Evolutionary conservation across 2,888 invertebrate genomes (phyloP), one percentile per base, ranked within the genome.

Genomic region (Drosophila sordidapex): DNA sequence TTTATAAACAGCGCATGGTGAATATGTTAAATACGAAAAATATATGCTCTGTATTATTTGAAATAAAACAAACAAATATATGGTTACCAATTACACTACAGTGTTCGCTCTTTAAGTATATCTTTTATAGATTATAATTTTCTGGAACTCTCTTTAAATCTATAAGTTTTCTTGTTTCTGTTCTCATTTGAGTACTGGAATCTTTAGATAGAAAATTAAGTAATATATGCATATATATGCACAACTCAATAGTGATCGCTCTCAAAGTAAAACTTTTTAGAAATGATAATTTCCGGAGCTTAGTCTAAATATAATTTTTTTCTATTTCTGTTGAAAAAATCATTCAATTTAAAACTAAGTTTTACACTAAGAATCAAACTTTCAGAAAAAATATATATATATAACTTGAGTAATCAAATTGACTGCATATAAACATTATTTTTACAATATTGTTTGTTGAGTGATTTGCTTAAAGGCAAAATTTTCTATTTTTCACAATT

Each of bases 11-110:
- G 25, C 18, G 36, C 21, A 21, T 21, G 18, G 4, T 27, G 27
- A 36, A 27, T 36, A 54, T 56, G 56, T 38, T 56, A 13, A 29
- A 56, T 56, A 29, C 38, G 29, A 54, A 8, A 35, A 13, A 27
- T 56, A 29, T 29, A 29, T 38, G n/a, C 29, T 13, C 11, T 56
- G 27, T 29, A 56, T 29, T 56, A 56, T 13, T 29, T 56, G 4
- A 56, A 56, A 56, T 56, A 56, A 56, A 54, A 13, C n/a, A 29
- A 29, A 18, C 18, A 38, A 27, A 38, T 29, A 25, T 13, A 13
- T 38, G 56, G 29, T 56, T 38, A 56, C 46, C 25, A 46, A 46
- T 25, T 15, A 15, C 2, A 15, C 21, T 25, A 46, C 15, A 49
- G 5, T 49, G 10, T 49, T 27, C 18, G 18, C 25, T 18, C 27